Conservation (phyloP, 2,113 vertebrate genomes). For the Cebus imitator region DNA sequence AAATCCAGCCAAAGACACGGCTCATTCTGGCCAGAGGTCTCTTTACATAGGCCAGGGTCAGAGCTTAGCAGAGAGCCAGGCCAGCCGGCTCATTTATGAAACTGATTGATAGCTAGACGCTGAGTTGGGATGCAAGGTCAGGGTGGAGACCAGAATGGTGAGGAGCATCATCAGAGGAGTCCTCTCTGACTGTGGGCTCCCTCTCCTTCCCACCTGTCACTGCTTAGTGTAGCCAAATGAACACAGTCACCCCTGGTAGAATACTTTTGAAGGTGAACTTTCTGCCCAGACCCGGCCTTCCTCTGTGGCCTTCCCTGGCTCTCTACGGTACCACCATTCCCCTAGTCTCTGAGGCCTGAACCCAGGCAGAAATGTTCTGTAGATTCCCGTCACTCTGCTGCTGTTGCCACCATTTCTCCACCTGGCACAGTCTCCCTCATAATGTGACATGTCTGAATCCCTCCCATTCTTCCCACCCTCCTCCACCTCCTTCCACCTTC, state of each 20-base stretch:
- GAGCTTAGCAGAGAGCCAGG: background rate
- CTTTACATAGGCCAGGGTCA: background rate
- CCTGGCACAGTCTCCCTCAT: background rate
- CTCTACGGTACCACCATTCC: background rate
- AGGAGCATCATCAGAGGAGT: background rate
- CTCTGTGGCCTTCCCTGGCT: background rate
- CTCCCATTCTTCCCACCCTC: background rate
- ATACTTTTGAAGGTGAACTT: background rate
- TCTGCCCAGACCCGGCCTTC: background rate
- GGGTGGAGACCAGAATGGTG: background rate
- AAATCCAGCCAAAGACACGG: background rate
- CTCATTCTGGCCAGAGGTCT: background rate
- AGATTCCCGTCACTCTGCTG: background rate
- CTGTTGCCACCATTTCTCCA: background rate
- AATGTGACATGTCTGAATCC: background rate
- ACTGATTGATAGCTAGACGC: background rate
- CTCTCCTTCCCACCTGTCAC: background rate
- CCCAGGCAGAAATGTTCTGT: background rate
- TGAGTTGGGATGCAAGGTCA: background rate
- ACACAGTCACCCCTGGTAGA: background rate
- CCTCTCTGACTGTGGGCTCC: accelerated
- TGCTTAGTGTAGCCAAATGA: background rate
- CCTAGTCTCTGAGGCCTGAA: background rate
- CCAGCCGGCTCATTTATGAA: background rate
- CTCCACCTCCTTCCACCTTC: background rate